A percentile compares a stretch with the other conserved stretches of the same genome.
These are phyloP conservation scores for Gobionotothen gibberifrons DNA, from an alignment of 2,797 vertebrate species.

Conservation along the genomic window DNA sequence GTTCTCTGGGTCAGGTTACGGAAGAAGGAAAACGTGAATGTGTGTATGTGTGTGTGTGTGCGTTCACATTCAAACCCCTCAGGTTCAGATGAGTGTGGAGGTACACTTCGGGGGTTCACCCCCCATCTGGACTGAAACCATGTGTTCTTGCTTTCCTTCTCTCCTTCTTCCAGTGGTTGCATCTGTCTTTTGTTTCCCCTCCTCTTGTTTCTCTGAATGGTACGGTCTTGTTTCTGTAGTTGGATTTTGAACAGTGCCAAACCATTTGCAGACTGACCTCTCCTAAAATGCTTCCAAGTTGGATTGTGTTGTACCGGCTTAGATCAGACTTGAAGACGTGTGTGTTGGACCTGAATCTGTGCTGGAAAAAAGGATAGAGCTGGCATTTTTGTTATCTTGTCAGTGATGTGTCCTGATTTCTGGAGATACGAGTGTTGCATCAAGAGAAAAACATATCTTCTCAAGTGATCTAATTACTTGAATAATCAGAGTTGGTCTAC, in stretches of 20 bases:
- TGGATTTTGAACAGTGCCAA: conserved; percentile 51
- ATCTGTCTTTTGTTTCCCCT: conserved; percentile 59
- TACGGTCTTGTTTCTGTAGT: conserved; percentile 55
- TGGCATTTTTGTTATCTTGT: conserved; percentile 7
- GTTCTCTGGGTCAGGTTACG: conserved; percentile 69
- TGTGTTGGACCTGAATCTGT: conserved; percentile 28
- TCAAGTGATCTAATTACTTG: conserved; percentile 3
- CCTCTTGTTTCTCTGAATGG: conserved; percentile 60
- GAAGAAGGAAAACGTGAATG: conserved; percentile 48
- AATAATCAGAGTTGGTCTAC: background rate
- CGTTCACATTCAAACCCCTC: conserved; percentile 46
- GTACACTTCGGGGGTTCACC: conserved; percentile 63
- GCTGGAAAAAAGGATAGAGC: conserved; percentile 16
- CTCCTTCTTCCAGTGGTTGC: conserved; percentile 48
- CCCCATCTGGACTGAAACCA: conserved; percentile 71
- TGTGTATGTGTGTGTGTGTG: conserved; percentile 21
- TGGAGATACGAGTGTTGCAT: conserved; percentile 6
- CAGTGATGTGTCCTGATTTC: conserved; percentile 31
- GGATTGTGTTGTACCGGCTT: conserved; percentile 4
- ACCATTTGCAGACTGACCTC: conserved; percentile 56
- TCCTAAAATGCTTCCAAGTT: conserved; percentile 29
- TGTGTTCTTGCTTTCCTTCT: conserved; percentile 64
- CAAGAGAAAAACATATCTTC: background rate
- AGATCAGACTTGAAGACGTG: background rate
- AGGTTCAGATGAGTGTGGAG: conserved; percentile 58